Evolutionary conservation across 2,113 vertebrate species (phyloP).

Genomic region (Ciconia stormi): DNA sequence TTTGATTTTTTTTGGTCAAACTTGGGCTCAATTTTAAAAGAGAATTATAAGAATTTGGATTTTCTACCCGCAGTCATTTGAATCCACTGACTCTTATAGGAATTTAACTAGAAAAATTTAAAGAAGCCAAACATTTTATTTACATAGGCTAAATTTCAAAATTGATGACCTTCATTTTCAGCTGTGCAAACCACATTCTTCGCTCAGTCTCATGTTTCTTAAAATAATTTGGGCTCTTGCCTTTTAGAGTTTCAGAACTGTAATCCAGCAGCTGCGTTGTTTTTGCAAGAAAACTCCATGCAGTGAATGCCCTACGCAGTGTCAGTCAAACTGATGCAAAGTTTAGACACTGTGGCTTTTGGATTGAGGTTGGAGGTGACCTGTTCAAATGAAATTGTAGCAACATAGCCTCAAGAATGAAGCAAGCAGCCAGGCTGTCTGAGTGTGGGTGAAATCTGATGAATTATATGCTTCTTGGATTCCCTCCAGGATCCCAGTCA

Average conservation of each 20-base stretch:
- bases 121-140: conserved; percentile 1
- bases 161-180: conserved; percentile 1
- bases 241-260: neutral
- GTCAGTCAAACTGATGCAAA: neutral
- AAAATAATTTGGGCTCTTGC: neutral
- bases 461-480: conserved; percentile 54
- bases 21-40: neutral
- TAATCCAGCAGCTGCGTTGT: neutral
- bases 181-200: conserved; percentile 7
- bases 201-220: neutral
- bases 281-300: conserved; percentile 9
- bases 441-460: conserved; percentile 60
- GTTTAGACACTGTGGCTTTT: neutral
- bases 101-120: conserved; percentile 5
- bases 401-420: conserved; percentile 43
- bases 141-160: conserved; percentile 18
- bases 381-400: conserved; percentile 43
- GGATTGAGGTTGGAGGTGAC: conserved; percentile 11
- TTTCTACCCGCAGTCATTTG: neutral
- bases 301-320: neutral
- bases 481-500: conserved; percentile 9
- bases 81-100: neutral
- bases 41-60: neutral
- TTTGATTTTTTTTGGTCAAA: neutral
- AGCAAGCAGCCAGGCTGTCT: conserved; percentile 15